Percentiles rank a stretch among this genome's conserved stretches.
Conservation (phyloP, 2,888 invertebrate species). For the Drosophila borealis region DNA sequence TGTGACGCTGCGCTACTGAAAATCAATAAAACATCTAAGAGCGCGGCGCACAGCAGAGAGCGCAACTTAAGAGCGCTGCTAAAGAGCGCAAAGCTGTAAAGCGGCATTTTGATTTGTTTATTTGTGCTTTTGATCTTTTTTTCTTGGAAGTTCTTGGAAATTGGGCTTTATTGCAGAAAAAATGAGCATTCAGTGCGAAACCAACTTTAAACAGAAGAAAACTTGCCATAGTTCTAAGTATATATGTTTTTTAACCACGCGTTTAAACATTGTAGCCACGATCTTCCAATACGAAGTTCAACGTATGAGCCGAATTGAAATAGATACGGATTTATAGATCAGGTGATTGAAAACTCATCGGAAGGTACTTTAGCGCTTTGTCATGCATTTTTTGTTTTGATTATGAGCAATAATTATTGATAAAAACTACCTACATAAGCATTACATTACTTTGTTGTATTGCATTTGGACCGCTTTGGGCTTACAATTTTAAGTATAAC, state of each 20-base stretch:
- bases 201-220: conserved; percentile 32
- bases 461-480: too few relatives aligned
- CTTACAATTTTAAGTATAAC: too few relatives aligned
- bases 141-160: conserved; percentile 31
- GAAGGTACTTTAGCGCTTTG: neutral
- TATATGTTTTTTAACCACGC: neutral
- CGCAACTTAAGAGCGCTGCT: neutral
- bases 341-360: neutral
- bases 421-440: neutral
- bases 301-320: neutral
- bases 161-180: conserved; percentile 15
- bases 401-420: neutral
- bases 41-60: conserved; percentile 8
- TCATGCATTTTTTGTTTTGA: conserved; percentile 4
- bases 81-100: conserved; percentile 27
- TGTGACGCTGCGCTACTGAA: conserved; percentile 41
- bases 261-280: neutral
- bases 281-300: conserved; percentile 1
- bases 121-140: conserved; percentile 42
- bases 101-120: conserved; percentile 19
- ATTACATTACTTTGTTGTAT: too few relatives aligned
- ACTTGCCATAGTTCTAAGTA: conserved; percentile 3
- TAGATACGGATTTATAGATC: conserved; percentile 3
- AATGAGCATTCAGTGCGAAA: conserved; percentile 3
- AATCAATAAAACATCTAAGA: conserved; percentile 59